These are phyloP conservation scores for Meriones unguiculatus DNA, from an alignment of 2,113 vertebrate species.

Conservation along the genomic window DNA sequence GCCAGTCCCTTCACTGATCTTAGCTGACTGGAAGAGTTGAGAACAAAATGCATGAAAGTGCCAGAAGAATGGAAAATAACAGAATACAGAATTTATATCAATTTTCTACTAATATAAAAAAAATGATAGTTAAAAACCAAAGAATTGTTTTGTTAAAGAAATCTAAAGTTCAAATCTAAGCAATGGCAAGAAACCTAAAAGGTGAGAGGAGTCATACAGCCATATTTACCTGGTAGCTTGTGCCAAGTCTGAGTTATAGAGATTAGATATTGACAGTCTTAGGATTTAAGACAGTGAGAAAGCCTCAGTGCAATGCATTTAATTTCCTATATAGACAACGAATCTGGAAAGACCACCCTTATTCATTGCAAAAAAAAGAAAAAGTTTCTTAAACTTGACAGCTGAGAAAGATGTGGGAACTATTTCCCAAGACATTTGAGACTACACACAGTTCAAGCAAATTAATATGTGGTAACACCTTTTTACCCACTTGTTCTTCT, in stretches of 20 bases:
- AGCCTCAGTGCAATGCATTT: background rate
- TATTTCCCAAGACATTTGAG: background rate
- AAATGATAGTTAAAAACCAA: background rate
- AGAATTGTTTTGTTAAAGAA: background rate
- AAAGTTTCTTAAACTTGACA: background rate
- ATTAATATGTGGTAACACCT: background rate
- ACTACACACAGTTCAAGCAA: background rate
- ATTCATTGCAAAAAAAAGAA: background rate
- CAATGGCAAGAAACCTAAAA: background rate
- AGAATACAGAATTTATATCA: background rate
- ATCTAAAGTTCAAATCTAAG: background rate
- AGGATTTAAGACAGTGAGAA: background rate
- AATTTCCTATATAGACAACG: background rate
- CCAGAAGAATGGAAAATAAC: background rate
- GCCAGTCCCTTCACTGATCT: background rate
- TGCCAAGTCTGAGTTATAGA: background rate
- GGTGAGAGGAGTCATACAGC: background rate
- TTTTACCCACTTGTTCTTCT: background rate
- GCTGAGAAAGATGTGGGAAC: background rate
- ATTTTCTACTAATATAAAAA: background rate
- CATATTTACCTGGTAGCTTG: background rate
- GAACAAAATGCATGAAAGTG: background rate
- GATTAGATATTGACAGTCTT: background rate
- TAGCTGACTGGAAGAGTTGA: background rate
- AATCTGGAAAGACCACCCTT: background rate